Percentiles rank a stretch among this genome's conserved stretches.
Evolutionary conservation across 92 coral and sea anemone species (phyloP).

Genomic region (Metridium senile): DNA sequence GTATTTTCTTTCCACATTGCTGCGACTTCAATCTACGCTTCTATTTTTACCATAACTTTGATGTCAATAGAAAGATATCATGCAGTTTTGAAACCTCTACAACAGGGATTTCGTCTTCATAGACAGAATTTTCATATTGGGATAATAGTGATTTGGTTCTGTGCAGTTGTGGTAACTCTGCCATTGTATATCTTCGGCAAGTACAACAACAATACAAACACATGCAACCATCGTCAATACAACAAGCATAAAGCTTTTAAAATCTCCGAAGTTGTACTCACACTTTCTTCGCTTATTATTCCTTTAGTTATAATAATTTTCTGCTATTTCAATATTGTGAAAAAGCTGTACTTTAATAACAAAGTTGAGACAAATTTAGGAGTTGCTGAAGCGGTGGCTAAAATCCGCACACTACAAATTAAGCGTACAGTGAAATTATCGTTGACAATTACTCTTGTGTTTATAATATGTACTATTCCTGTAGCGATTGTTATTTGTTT

Average conservation of each 20-base stretch:
- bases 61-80: constrained; percentile 24
- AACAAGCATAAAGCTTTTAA: background rate
- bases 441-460: constrained; percentile 12
- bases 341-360: constrained; percentile 16
- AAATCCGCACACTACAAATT: background rate
- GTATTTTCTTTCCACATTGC: constrained; percentile 7
- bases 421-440: constrained; percentile 16
- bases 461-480: constrained; percentile 10
- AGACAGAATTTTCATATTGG: constrained; percentile 1
- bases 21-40: background rate
- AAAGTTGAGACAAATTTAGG: background rate
- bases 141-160: background rate
- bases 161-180: background rate
- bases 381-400: constrained; percentile 4
- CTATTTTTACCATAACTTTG: constrained; percentile 14
- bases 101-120: constrained; percentile 5
- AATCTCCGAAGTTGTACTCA: background rate
- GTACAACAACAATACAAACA: background rate
- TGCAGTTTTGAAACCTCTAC: constrained; percentile 26
- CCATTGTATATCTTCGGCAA: constrained; percentile 6
- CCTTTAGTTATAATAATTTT: constrained; percentile 3
- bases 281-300: background rate
- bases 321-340: constrained; percentile 19
- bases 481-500: background rate
- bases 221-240: background rate